Percentiles rank a stretch among this genome's conserved stretches.
These are phyloP conservation scores for Nymphalis c-album DNA, from an alignment of 2,888 invertebrate species.

Conservation along the genomic window DNA sequence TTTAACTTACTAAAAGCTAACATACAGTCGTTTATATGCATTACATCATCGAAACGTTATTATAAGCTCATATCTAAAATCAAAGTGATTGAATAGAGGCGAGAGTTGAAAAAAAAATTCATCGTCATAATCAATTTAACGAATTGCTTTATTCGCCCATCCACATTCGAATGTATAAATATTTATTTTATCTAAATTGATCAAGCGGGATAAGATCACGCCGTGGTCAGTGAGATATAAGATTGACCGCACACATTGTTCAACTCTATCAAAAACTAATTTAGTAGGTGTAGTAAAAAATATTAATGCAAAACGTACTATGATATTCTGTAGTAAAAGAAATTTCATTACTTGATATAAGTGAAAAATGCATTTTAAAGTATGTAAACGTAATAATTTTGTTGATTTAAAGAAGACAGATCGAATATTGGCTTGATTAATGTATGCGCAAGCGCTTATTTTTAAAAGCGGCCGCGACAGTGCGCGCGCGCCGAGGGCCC, in stretches of 20 bases:
- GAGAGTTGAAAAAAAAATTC: slow-evolving; percentile 60
- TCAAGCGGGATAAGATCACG: slow-evolving; percentile 79
- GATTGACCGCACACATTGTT: slow-evolving; percentile 32
- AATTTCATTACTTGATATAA: not conserved
- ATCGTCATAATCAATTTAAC: slow-evolving; percentile 78
- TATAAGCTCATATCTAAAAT: slow-evolving; percentile 56
- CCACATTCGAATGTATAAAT: slow-evolving; percentile 78
- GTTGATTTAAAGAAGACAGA: slow-evolving; percentile 8
- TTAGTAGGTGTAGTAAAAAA: slow-evolving; percentile 5
- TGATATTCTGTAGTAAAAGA: not conserved
- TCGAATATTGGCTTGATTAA: slow-evolving; percentile 16
- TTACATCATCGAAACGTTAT: slow-evolving; percentile 39
- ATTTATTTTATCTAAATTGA: slow-evolving; percentile 82
- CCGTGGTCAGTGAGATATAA: slow-evolving; percentile 54
- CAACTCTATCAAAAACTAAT: slow-evolving; percentile 9
- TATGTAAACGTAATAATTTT: not conserved
- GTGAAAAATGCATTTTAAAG: not conserved
- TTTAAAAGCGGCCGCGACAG: slow-evolving; percentile 73
- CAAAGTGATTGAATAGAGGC: slow-evolving; percentile 64
- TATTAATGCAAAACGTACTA: not conserved
- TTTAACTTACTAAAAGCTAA: slow-evolving; percentile 9
- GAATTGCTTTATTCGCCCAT: slow-evolving; percentile 77
- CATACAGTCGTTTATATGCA: slow-evolving; percentile 19
- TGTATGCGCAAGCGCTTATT: slow-evolving; percentile 54
- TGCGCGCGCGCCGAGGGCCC: slow-evolving; percentile 67